Percentiles rank a stretch among this genome's conserved stretches.
phyloP scores from a whole-genome alignment of 2,113 vertebrate species.

The Nycticorax nycticorax region DNA sequence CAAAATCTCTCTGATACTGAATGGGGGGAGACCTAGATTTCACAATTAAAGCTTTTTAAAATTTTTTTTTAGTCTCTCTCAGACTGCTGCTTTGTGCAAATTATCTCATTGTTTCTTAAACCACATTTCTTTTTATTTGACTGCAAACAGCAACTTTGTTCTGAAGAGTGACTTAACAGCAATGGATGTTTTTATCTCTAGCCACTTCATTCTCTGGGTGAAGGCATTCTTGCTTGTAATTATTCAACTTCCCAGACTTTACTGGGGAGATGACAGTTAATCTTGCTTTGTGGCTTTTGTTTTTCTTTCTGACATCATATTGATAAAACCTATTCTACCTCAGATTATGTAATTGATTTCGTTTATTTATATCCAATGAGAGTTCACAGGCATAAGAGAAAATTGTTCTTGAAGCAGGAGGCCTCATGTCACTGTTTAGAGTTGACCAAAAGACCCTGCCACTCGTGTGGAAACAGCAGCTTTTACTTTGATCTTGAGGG shows the following conservation, averaged over 20 bases:
- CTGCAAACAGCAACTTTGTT: not conserved
- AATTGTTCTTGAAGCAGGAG: not conserved
- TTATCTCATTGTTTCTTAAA: not conserved
- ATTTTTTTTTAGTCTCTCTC: not conserved
- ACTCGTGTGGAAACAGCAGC: not conserved
- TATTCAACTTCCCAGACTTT: not conserved
- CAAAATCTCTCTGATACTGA: constrained; percentile 23
- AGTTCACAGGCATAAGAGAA: not conserved
- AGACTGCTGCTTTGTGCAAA: not conserved
- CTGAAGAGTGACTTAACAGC: not conserved
- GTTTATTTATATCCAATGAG: not conserved
- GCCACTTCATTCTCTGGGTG: not conserved
- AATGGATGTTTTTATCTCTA: not conserved
- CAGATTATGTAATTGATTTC: not conserved
- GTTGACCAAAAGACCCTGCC: not conserved
- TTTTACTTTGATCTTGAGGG: not conserved
- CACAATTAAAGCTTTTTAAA: not conserved
- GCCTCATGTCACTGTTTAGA: not conserved
- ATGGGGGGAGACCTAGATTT: not conserved
- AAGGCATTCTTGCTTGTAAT: not conserved
- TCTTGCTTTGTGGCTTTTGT: not conserved
- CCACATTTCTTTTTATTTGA: not conserved
- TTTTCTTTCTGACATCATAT: not conserved
- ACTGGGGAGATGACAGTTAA: not conserved
- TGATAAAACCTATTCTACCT: not conserved